A percentile compares a stretch with the other conserved stretches of the same genome.
Evolutionary conservation across 2,113 vertebrate genomes (phyloP).

Genomic region (Cavia aperea): DNA sequence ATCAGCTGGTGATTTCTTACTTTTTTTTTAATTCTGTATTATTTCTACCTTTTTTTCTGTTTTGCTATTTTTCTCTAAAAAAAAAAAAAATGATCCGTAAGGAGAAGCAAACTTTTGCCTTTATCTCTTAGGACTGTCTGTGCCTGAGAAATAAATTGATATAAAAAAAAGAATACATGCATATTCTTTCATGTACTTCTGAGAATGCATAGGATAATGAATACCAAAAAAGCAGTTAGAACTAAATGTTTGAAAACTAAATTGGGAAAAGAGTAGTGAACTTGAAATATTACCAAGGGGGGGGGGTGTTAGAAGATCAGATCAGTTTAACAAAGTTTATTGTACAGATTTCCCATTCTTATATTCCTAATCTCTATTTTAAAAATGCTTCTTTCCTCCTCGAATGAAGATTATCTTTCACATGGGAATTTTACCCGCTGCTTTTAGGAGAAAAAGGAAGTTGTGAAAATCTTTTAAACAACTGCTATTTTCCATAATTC

Average conservation of each 20-base stretch:
- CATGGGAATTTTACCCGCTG: not conserved
- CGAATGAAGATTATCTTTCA: not conserved
- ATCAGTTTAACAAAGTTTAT: not conserved
- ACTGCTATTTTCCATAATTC: not conserved
- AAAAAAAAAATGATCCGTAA: not conserved
- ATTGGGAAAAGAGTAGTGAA: not conserved
- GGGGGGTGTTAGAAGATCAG: not conserved
- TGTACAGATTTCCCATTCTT: not conserved
- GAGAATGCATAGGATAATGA: too few relatives aligned
- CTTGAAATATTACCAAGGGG: not conserved
- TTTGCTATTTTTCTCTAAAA: too few relatives aligned
- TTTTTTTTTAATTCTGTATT: too few relatives aligned
- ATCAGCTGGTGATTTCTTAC: too few relatives aligned
- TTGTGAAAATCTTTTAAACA: not conserved
- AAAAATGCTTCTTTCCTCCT: not conserved
- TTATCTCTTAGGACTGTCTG: not conserved
- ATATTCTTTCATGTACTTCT: not conserved
- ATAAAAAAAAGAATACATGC: not conserved
- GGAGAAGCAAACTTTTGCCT: not conserved
- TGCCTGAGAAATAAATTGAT: not conserved
- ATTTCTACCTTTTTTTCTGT: too few relatives aligned
- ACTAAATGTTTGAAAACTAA: not conserved
- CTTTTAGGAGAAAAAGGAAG: not conserved
- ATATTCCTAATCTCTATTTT: not conserved
- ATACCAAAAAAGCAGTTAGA: not conserved